Base-by-base conservation (phyloP, 2,888 invertebrate genomes). In the Parnassius apollo region DNA sequence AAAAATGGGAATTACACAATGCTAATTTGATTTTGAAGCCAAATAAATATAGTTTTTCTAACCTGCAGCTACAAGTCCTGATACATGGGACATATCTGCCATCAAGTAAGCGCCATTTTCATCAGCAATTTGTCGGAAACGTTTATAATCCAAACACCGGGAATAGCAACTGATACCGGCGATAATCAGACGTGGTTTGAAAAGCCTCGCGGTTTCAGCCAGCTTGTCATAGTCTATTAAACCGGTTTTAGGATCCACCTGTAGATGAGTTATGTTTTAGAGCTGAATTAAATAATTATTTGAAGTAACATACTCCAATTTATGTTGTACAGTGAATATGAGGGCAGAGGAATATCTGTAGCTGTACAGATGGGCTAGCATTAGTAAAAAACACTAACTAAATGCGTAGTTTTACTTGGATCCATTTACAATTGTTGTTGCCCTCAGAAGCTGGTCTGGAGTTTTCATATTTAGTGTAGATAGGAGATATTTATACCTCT, bases 31-130 rank as follows among this genome's bases (percentile, higher is more conserved):
- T 48, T 57, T 25, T 51, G 53, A 22, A 51, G 7, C 22, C 18
- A 51, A 51, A 51, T 25, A 22, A 11, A 42, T 35, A 51, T 11
- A 18, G 25, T 35, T 42, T 42, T 49, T 50, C 42, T 71, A 83
- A 88, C 96, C 96, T 72, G 98, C 96, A 65, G 98, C 96, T 18
- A 98, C 97, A 54, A 99, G 92, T 46, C 99, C 99, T 49, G 98
- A 96, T 58, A 99, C 94, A 82, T 99, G 98, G 1, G 98, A 97
- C 98, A 99, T 99, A 83, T 99, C 99, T 13, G 97, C 96, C 93
- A 99, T 94, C 58, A 99, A 85, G 75, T 96, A 96, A 0, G 98
- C 96, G 46, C 96, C 97, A 70, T 95, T 95, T 65, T 96, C 95
- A 76, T 98, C 94, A 46, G 96, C 95, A 59, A 97, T 96, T 82